These are phyloP conservation scores for Pseudomyrmex concolor DNA, from an alignment of 1,140 invertebrate genomes.

Conservation along the genomic window DNA sequence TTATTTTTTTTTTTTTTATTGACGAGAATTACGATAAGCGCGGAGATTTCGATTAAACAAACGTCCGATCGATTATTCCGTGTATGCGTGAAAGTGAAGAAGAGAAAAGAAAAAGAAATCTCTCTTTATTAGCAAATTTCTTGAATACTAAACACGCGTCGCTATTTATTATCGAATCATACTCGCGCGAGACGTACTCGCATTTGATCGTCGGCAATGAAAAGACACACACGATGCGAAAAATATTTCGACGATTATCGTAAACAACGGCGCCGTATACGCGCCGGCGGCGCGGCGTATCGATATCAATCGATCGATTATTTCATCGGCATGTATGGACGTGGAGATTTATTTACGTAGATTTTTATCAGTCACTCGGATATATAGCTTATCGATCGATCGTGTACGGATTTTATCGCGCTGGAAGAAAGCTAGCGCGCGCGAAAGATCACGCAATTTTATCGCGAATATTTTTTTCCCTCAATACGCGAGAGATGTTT, in stretches of 20 bases:
- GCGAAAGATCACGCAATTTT: conserved; percentile 34
- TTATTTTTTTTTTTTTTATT: neutral
- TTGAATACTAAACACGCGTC: neutral
- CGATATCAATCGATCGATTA: conserved; percentile 43
- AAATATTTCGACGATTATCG: conserved; percentile 48
- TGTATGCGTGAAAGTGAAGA: neutral
- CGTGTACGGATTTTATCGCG: conserved; percentile 27
- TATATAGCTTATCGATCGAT: conserved; percentile 54
- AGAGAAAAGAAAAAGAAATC: neutral
- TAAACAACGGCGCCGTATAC: conserved; percentile 52
- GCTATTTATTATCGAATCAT: neutral
- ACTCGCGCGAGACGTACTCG: too few species aligned
- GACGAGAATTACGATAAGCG: neutral
- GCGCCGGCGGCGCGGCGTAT: conserved; percentile 29
- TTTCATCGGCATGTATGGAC: conserved; percentile 12
- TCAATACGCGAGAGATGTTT: neutral
- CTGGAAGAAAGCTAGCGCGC: neutral
- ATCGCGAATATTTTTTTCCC: conserved; percentile 16
- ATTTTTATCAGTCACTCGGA: conserved; percentile 35
- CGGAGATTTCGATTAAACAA: neutral
- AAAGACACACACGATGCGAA: too few species aligned
- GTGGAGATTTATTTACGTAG: conserved; percentile 45
- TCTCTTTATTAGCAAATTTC: conserved; percentile 14
- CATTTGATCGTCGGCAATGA: neutral
- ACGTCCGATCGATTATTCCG: neutral